These are phyloP conservation scores for Arrhamphus sclerolepis DNA, from an alignment of 2,797 vertebrate genomes.

Conservation along the genomic window DNA sequence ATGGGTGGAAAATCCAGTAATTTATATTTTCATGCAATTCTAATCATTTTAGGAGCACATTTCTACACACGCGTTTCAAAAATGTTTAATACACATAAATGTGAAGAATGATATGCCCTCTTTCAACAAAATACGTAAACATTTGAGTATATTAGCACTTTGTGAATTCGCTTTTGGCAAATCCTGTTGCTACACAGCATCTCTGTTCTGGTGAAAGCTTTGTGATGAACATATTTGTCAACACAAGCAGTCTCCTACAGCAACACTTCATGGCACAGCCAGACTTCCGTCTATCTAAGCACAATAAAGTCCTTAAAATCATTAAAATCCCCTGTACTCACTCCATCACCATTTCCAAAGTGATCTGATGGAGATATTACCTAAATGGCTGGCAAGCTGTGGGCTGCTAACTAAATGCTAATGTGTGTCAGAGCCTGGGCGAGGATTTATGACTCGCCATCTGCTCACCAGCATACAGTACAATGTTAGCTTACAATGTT, in stretches of 20 bases:
- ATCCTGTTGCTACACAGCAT: slow-evolving; percentile 15
- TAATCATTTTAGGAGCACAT: no score
- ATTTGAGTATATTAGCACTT: not conserved
- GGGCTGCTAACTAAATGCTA: slow-evolving; percentile 86
- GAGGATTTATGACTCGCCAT: slow-evolving; percentile 85
- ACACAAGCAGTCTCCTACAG: slow-evolving; percentile 57
- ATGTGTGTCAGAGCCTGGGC: slow-evolving; percentile 82
- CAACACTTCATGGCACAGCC: slow-evolving; percentile 66
- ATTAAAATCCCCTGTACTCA: slow-evolving; percentile 68
- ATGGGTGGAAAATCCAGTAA: no score
- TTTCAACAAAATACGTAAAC: no score
- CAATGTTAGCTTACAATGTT: slow-evolving; percentile 85
- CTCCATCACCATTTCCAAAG: slow-evolving; percentile 84
- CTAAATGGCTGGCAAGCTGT: slow-evolving; percentile 86
- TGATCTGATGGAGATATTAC: slow-evolving; percentile 86
- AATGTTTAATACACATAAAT: no score
- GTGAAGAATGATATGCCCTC: no score
- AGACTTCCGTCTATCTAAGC: slow-evolving; percentile 59
- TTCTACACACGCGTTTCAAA: no score
- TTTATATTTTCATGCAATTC: no score
- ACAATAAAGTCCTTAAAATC: slow-evolving; percentile 58
- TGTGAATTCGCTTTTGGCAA: slow-evolving; percentile 20
- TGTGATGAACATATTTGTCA: slow-evolving; percentile 69
- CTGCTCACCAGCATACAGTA: slow-evolving; percentile 85
- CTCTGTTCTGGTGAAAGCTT: slow-evolving; percentile 30